Evolutionary conservation across 2,888 invertebrate species (phyloP), one percentile per base, ranked within the genome.

Genomic region (Tetragonula carbonaria): DNA sequence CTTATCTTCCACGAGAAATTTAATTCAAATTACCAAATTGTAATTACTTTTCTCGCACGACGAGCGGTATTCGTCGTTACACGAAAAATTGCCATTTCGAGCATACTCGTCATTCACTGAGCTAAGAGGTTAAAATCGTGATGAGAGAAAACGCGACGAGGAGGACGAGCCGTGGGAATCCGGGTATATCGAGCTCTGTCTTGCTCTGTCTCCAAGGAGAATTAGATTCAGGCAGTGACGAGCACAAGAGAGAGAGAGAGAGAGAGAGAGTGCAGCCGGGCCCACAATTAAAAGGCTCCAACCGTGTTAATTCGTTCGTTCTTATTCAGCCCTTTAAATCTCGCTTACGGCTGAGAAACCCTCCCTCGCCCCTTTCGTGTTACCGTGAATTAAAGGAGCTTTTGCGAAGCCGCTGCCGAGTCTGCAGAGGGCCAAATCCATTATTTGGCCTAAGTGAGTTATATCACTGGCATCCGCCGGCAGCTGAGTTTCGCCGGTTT

Each of bases 261-360:
- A 45, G 45, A 45, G 11, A 45, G 45, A 45, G 45, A 65, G 28
- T 63, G 70, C 28, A 70, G 75, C 68, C 80, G 45, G 75, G 77
- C 74, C 73, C 84, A 84, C 84, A 87, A 88, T 88, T 88, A 87
- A 88, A 88, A 85, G 83, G 82, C 80, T 79, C 79, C 80, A 72
- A 63, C 76, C 78, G 80, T 88, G 84, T 88, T 88, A 88, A 88
- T 88, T 87, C 88, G 79, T 87, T 84, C 84, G 63, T 87, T 87
- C 86, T 87, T 87, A 88, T 87, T 88, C 85, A 80, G 62, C 74
- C 68, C 80, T 82, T 88, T 86, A 80, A 86, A 87, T 86, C 86
- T 76, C 81, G 76, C 67, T 82, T 71, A 73, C 67, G 78, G 73
- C 77, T 53, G 66, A 74, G 68, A 68, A 80, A 74, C 59, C 70